Evolutionary conservation across 1,140 invertebrate genomes (phyloP), one percentile per base, ranked within the genome.

Genomic region (Theocolax elegans): DNA sequence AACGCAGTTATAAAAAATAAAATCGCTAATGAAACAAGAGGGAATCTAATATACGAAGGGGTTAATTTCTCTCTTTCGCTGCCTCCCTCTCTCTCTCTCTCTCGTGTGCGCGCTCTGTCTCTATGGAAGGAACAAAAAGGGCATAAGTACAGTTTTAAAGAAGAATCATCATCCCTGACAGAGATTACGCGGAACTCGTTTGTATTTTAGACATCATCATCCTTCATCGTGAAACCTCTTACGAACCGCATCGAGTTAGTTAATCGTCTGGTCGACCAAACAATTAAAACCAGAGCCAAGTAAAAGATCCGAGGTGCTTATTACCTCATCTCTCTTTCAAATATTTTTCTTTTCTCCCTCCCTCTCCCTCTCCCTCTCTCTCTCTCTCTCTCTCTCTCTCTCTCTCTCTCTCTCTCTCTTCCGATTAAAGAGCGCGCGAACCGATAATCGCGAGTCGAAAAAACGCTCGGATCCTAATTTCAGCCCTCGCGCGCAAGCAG

Each of bases 391-490:
- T n/a, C n/a, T n/a, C n/a, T n/a, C 17, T 29, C 58, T 46, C 40
- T 35, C 15, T 29, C 3, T 60, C 29, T 35, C 44, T 63, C 44
- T 4, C 21, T n/a, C 42, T 12, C 10, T 56, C 23, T 56, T 29
- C 40, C 58, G 67, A 62, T 62, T 62, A 69, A 69, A 54, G 67
- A 62, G 58, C 58, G 17, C 15, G 6, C n/a, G 3, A 17, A 40
- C 40, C 53, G 48, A 53, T 42, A 25, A 44, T 27, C 38, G 10
- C 63, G 65, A 27, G 31, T 42, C 63, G 27, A 35, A 35, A 54
- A 68, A 68, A 60, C 56, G 40, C n/a, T n/a, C n/a, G n/a, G n/a
- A n/a, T 68, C 44, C 66, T 68, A 68, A 68, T 68, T 68, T 60
- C 44, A 42, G 35, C 27, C 54, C 13, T n/a, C 65, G 54, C 29